These are phyloP conservation scores for Podabrus alpinus DNA, from an alignment of 2,888 invertebrate species.

Conservation along the genomic window DNA sequence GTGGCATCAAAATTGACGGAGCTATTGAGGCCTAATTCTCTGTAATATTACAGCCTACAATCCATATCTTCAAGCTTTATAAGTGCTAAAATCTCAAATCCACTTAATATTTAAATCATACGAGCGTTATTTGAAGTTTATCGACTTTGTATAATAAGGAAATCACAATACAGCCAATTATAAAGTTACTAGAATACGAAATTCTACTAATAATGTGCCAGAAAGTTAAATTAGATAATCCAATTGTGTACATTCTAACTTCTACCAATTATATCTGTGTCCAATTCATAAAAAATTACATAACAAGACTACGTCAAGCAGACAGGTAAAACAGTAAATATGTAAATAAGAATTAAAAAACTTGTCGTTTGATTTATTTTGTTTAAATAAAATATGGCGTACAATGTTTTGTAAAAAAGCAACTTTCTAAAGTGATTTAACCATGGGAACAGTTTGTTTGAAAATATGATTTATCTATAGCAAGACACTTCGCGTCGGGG, in stretches of 20 bases:
- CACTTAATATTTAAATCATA: neutral
- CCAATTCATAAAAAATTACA: neutral
- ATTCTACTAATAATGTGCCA: neutral
- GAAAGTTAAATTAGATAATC: neutral
- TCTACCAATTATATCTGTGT: neutral
- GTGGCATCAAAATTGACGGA: too few species aligned
- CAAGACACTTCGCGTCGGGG: neutral
- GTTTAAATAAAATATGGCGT: neutral
- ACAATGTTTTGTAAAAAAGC: neutral
- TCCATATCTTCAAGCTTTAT: too few species aligned
- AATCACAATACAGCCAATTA: neutral
- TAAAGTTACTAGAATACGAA: neutral
- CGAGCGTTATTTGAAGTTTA: neutral
- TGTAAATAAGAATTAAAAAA: neutral
- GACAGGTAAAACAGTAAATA: neutral
- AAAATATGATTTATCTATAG: too few species aligned
- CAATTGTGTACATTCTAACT: neutral
- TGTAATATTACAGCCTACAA: too few species aligned
- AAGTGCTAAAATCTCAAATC: too few species aligned
- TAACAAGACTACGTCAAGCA: neutral
- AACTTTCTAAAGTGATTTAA: neutral
- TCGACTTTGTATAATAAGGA: neutral
- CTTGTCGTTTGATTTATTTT: neutral
- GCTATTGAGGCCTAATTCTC: too few species aligned
- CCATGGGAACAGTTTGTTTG: neutral